phyloP scores from a whole-genome alignment of 2,797 vertebrate species.

The Poeciliopsis gracilis region DNA sequence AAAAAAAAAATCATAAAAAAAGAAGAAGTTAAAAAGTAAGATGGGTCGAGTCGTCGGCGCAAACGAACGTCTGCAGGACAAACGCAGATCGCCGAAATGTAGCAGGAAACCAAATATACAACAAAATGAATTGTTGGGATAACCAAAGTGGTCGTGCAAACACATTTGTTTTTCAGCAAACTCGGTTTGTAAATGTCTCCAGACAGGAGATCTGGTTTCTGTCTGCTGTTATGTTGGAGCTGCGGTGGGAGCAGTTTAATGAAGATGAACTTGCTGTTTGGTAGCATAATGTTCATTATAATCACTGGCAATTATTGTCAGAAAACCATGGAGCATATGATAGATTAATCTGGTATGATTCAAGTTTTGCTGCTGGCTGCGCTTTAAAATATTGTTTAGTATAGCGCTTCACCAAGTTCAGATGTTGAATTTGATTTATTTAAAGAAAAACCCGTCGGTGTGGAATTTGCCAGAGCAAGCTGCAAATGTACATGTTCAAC shows the following conservation, averaged over 20 bases:
- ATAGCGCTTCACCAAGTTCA: background rate
- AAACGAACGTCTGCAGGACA: conserved; percentile 32
- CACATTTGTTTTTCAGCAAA: conserved; percentile 35
- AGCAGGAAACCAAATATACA: conserved; percentile 17
- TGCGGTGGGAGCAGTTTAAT: conserved; percentile 29
- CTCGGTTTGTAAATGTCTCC: conserved; percentile 29
- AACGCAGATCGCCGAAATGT: conserved; percentile 17
- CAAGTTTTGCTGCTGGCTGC: background rate
- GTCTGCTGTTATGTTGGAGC: conserved; percentile 31
- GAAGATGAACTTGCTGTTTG: conserved; percentile 29
- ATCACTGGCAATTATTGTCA: conserved; percentile 22
- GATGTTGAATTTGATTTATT: background rate
- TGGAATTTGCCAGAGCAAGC: background rate
- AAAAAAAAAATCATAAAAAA: too few species aligned
- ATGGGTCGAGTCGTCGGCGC: conserved; percentile 46
- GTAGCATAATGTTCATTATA: conserved; percentile 20
- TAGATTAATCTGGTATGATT: background rate
- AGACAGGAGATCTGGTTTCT: conserved; percentile 46
- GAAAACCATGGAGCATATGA: background rate
- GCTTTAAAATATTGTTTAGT: background rate
- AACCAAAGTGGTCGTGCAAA: conserved; percentile 15
- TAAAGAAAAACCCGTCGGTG: background rate
- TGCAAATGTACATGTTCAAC: background rate
- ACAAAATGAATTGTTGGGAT: conserved; percentile 10
- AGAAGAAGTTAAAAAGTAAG: background rate